Base-by-base conservation (phyloP, 2,797 vertebrate genomes). In the Dryobates pubescens region DNA sequence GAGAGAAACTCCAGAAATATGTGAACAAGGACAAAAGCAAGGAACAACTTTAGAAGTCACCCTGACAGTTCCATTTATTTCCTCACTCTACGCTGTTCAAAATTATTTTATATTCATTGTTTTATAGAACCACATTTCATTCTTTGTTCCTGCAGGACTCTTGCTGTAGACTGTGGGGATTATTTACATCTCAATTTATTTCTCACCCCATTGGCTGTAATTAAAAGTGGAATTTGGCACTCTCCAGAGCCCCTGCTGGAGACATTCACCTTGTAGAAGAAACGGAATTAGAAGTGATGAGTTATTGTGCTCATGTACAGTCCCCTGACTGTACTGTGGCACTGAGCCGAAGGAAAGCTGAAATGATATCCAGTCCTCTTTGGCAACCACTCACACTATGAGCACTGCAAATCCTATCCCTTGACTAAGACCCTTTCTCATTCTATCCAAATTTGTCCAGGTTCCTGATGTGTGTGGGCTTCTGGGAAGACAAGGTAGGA, bases 101-200 rank as follows among this genome's bases (percentile, higher is more conserved):
- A 78, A 77, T 75, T 5, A 30, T 26, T 69, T 94, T 5, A 38
- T 77, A 63, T 38, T 82, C 5, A 59, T 95, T 82, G 34, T 24
- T 95, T 64, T 64, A 71, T 79, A 76, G 36, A 34, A 22, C 36
- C 23, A 36, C 2, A 0, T 90, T 90, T 92, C 19, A 65, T 79
- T 23, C 53, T 90, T 69, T 54, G 30, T 63, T 78, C 38, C 30
- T 92, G 22, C 59, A 71, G 45, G 59, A 84, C 32, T 89, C 58
- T 63, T 38, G 22, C 27, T 59, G 26, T 93, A 84, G 74, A 29
- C 69, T 20, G 16, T 58, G 34, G 67, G 27, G 13, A 53, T 72
- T 94, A 84, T 85, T 85, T 90, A 76, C 38, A 76, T 65, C 69
- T 92, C 57, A 79, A 64, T 95, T 88, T 89, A 88, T 86, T 90